Evolutionary conservation across 1,140 invertebrate species (phyloP).

Genomic region (Lithobius niger): DNA sequence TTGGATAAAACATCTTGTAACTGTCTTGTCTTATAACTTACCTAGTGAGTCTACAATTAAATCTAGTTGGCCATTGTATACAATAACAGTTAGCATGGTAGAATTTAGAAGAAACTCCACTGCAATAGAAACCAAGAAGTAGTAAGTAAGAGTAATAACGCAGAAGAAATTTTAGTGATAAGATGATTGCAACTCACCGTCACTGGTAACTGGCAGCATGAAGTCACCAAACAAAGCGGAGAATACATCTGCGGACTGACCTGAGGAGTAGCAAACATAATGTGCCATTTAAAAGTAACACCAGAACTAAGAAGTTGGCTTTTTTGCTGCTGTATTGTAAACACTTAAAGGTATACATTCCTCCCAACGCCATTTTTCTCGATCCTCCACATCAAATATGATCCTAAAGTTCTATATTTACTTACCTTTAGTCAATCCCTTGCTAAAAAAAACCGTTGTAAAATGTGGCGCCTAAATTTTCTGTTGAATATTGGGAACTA

Average conservation of each 20-base stretch:
- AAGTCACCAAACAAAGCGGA: constrained; percentile 49
- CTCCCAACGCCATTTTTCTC: too few species aligned
- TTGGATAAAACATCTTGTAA: background rate
- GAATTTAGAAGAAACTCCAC: constrained; percentile 41
- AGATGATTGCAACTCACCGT: constrained; percentile 42
- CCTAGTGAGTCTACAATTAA: constrained; percentile 55
- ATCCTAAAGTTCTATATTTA: too few species aligned
- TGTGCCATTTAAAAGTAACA: background rate
- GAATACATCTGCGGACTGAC: constrained; percentile 47
- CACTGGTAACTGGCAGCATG: constrained; percentile 64
- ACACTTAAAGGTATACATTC: background rate
- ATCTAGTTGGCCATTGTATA: constrained; percentile 54
- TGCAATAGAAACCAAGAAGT: constrained; percentile 28
- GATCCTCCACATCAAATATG: too few species aligned
- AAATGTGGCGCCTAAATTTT: too few species aligned
- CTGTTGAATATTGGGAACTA: too few species aligned
- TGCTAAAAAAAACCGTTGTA: too few species aligned
- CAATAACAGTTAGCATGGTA: constrained; percentile 48
- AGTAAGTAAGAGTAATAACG: background rate
- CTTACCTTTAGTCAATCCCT: too few species aligned
- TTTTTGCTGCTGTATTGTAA: too few species aligned
- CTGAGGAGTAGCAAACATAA: constrained; percentile 18
- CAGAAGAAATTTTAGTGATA: constrained; percentile 1
- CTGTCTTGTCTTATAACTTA: constrained; percentile 19
- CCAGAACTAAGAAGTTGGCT: too few species aligned